Conservation (phyloP, 2,797 vertebrate species). For the Mus spretus region DNA sequence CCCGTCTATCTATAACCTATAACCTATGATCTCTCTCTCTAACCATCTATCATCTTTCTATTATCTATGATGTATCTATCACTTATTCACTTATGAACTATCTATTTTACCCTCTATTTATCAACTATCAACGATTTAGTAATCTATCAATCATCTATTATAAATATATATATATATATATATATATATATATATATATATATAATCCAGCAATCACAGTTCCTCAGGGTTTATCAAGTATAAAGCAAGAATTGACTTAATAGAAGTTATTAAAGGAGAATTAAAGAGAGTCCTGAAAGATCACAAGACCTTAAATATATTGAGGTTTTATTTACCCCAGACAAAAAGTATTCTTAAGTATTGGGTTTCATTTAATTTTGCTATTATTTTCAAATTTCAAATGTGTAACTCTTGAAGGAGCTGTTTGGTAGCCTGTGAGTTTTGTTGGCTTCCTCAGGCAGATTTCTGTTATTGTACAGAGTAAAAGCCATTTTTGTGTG, state of each 20-base stretch:
- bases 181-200: too few species aligned
- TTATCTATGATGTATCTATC: neutral
- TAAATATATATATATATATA: too few species aligned
- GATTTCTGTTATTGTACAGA: neutral
- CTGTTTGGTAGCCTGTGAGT: neutral
- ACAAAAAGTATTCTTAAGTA: neutral
- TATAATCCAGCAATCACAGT: neutral
- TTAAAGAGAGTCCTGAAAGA: conserved; percentile 2
- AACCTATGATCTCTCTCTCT: neutral
- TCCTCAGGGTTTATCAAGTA: neutral
- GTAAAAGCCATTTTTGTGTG: neutral
- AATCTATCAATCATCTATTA: too few species aligned
- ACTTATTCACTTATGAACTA: neutral
- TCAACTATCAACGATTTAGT: neutral
- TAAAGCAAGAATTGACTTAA: neutral
- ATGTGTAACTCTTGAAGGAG: neutral
- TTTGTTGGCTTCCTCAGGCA: neutral
- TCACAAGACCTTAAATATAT: neutral
- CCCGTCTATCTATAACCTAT: neutral
- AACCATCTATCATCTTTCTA: too few species aligned
- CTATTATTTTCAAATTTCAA: conserved; percentile 32
- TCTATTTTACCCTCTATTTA: too few species aligned
- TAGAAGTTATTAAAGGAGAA: neutral
- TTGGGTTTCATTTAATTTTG: conserved; percentile 48
- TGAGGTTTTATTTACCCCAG: conserved; percentile 25